phyloP scores from a whole-genome alignment of 2,888 invertebrate genomes.

The Sarcophaga carnaria region DNA sequence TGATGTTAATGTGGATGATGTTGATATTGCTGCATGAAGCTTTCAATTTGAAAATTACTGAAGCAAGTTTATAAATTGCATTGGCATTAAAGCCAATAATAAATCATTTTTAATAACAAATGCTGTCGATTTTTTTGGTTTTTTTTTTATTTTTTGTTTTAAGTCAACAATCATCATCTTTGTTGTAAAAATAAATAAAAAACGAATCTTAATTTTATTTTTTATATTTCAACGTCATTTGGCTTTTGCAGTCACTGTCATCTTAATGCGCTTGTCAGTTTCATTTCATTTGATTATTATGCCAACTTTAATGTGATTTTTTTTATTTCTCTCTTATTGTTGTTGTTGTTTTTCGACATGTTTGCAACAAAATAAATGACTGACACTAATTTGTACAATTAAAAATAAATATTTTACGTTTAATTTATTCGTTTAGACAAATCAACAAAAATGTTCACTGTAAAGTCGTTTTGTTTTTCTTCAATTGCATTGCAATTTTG shows the following conservation, averaged over 20 bases:
- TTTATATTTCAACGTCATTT: conserved; percentile 46
- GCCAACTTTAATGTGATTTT: conserved; percentile 41
- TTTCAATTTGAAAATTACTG: conserved; percentile 53
- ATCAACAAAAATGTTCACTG: conserved; percentile 40
- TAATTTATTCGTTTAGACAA: conserved; percentile 61
- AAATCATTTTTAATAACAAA: conserved; percentile 45
- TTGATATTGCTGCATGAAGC: background rate
- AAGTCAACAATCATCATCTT: conserved; percentile 17
- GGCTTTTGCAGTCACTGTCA: conserved; percentile 6
- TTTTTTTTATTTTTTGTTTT: conserved; percentile 4
- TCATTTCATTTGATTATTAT: conserved; percentile 55
- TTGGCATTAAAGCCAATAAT: conserved; percentile 19
- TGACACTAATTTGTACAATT: conserved; percentile 71
- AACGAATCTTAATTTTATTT: background rate
- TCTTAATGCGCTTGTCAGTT: conserved; percentile 51
- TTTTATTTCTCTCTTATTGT: conserved; percentile 1
- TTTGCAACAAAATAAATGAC: conserved; percentile 68
- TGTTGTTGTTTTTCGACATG: conserved; percentile 46
- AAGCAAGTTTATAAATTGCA: conserved; percentile 3
- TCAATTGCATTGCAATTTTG: conserved; percentile 39
- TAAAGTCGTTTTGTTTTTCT: background rate
- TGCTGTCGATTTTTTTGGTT: conserved; percentile 3
- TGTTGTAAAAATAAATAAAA: background rate
- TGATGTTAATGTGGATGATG: conserved; percentile 30
- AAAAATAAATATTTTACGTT: conserved; percentile 69